Conservation (phyloP, 2,113 vertebrate genomes). For the Hippocampus mohnikei region DNA sequence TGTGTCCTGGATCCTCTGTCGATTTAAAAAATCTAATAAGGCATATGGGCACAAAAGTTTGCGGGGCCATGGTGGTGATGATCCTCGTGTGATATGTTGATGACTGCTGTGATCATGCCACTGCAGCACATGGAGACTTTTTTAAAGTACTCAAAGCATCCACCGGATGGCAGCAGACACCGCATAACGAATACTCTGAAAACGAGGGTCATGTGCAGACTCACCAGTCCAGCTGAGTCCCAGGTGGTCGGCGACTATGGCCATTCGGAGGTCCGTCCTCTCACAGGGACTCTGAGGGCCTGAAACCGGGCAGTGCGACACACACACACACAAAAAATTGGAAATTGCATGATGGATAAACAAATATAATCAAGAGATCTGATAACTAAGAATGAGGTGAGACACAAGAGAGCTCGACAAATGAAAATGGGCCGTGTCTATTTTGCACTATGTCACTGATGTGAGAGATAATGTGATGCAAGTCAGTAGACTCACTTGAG, state of each 20-base stretch:
- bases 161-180: slow-evolving; percentile 56
- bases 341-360: neutral
- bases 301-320: slow-evolving; percentile 55
- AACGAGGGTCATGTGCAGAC: slow-evolving; percentile 25
- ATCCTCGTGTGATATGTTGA: neutral
- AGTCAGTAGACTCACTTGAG: slow-evolving; percentile 40
- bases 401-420: neutral
- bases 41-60: neutral
- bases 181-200: neutral
- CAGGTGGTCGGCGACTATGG: slow-evolving; percentile 97
- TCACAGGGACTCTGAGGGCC: slow-evolving; percentile 99
- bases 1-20: neutral
- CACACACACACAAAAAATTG: slow-evolving; percentile 18
- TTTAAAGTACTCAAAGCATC: neutral
- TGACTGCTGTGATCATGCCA: slow-evolving; percentile 18
- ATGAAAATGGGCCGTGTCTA: neutral
- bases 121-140: slow-evolving; percentile 41
- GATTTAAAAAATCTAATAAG: neutral
- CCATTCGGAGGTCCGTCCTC: slow-evolving; percentile 97
- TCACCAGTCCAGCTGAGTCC: slow-evolving; percentile 99
- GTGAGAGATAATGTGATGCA: neutral
- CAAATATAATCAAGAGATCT: neutral
- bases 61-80: neutral
- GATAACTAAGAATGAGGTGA: neutral
- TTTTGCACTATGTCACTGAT: neutral